phyloP scores from a whole-genome alignment of 2,888 invertebrate genomes.

The Tipula helvola region DNA sequence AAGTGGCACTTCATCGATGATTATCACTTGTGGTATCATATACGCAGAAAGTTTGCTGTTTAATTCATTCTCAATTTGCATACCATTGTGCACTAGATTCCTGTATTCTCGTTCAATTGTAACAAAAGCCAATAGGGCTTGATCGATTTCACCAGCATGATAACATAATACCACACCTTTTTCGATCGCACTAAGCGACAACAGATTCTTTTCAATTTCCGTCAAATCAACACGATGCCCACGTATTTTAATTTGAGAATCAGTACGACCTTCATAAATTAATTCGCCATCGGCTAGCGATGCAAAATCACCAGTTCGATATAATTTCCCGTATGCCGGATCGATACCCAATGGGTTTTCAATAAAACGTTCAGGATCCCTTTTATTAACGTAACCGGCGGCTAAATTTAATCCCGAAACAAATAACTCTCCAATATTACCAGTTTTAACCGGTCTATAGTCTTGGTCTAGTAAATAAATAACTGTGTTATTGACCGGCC shows the following conservation, averaged over 20 bases:
- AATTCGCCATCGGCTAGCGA: constrained; percentile 54
- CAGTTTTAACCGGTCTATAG: constrained; percentile 55
- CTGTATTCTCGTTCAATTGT: constrained; percentile 38
- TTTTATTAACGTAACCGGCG: constrained; percentile 63
- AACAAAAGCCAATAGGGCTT: constrained; percentile 60
- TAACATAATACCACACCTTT: constrained; percentile 71
- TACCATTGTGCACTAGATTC: constrained; percentile 30
- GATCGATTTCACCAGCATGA: constrained; percentile 56
- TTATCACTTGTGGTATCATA: constrained; percentile 67
- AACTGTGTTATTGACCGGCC: constrained; percentile 65
- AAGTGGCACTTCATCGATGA: constrained; percentile 62
- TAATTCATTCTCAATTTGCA: constrained; percentile 51
- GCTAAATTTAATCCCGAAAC: constrained; percentile 71
- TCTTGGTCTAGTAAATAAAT: constrained; percentile 68
- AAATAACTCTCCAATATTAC: constrained; percentile 69
- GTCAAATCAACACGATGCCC: constrained; percentile 76
- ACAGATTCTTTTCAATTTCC: constrained; percentile 68
- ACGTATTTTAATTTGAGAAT: constrained; percentile 74
- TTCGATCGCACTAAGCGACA: constrained; percentile 49
- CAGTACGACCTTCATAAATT: constrained; percentile 69
- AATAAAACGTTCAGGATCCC: constrained; percentile 60
- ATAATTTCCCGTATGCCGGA: constrained; percentile 56
- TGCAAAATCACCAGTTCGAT: constrained; percentile 77
- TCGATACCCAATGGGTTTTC: constrained; percentile 60
- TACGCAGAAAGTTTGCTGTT: constrained; percentile 55